Base-by-base conservation (phyloP, 2,797 vertebrate species). In the Eulemur coronatus region DNA sequence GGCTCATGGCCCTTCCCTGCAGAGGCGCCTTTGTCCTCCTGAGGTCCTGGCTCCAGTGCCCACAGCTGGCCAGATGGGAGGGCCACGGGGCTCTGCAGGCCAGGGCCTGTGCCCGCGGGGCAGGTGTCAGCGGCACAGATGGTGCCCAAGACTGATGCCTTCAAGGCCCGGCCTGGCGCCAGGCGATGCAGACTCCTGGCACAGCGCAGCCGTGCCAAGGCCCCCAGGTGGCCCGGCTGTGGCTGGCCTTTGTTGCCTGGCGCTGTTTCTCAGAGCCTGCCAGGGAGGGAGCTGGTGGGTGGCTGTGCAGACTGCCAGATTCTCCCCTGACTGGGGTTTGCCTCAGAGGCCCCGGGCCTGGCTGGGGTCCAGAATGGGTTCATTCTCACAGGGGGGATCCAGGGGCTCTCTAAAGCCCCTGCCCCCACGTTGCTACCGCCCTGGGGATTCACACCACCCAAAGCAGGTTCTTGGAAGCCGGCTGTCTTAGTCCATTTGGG, bases 131-230 rank as follows among this genome's bases (percentile, higher is more conserved):
- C 4, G 10, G 17, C 30, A n/a, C 28, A 69, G 17, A 28, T 22
- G 70, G 50, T 28, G 7, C 50, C 86, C 6, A 4, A 43, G 70
- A 18, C 4, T 3, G 18, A 26, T 41, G 48, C 30, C 20, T 3
- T 1, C 10, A 41, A 63, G 33, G 41, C 48, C 26, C 3, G 0
- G 18, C 26, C 0, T 1, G 4, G 41, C 1, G 7, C 63, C n/a
- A 1, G 52, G 24, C 1, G 75, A 86, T 11, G 10, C 0, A 2
- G 50, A 1, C 12, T 28, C 72, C 28, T 6, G 10, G 57, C 41
- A 50, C 0, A 0, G 15, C 38, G 76, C 5, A 4, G 52, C 24
- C 14, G 0, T 2, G 5, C 7, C 1, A 6, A 38, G 63, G 52
- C 17, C 15, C 18, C 28, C 7, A 10, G 55, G 17, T n/a, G 24